Percentiles rank a stretch among this genome's conserved stretches.
phyloP scores from a whole-genome alignment of 2,113 vertebrate genomes.

The Cygnus buccinator region DNA sequence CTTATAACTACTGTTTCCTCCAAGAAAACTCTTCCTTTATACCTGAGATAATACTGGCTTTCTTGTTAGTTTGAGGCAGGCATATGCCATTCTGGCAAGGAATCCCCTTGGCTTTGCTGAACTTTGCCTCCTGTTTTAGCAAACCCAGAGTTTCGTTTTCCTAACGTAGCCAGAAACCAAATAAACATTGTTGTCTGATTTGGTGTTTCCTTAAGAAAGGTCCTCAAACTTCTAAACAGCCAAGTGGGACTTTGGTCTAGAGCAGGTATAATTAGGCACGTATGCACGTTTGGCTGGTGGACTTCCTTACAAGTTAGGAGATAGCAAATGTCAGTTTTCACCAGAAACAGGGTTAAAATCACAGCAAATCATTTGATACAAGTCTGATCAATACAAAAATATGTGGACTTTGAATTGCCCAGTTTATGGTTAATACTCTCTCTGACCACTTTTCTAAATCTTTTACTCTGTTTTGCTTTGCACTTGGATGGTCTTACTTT shows the following conservation, averaged over 20 bases:
- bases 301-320: neutral
- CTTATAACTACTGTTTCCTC: neutral
- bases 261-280: neutral
- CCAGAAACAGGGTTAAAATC: neutral
- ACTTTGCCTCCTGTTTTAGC: neutral
- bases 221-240: neutral
- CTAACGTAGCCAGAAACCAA: neutral
- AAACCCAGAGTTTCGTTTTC: neutral
- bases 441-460: neutral
- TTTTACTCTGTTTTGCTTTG: neutral
- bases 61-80: neutral
- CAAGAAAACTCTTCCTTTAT: neutral
- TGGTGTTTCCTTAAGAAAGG: neutral
- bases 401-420: neutral
- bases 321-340: neutral
- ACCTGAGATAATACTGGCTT: neutral
- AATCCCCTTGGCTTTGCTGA: neutral
- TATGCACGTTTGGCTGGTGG: neutral
- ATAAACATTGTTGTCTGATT: neutral
- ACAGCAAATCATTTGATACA: neutral
- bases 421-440: neutral
- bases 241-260: neutral
- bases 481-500: neutral
- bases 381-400: neutral
- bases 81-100: neutral